Evolutionary conservation across 2,113 vertebrate species (phyloP).

Genomic region (Triplophysa rosa): DNA sequence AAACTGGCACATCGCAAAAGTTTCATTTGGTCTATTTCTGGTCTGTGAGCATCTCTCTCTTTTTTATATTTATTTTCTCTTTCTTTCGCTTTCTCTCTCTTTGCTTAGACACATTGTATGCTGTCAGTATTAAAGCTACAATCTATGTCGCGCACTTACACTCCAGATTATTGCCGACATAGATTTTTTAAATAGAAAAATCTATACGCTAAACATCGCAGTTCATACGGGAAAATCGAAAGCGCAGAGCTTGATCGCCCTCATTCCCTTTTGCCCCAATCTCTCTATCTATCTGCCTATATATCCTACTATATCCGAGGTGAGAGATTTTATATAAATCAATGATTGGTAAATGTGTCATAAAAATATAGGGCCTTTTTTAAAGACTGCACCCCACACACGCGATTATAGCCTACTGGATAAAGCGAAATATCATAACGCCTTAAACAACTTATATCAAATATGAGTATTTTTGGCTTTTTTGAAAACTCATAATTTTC

Average conservation of each 20-base stretch:
- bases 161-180: constrained; percentile 74
- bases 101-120: constrained; percentile 35
- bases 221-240: constrained; percentile 76
- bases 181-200: constrained; percentile 80
- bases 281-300: not conserved
- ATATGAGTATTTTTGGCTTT: not conserved
- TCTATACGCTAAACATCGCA: constrained; percentile 80
- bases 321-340: constrained; percentile 76
- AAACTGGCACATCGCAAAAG: constrained; percentile 14
- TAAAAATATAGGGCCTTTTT: constrained; percentile 36
- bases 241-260: constrained; percentile 62
- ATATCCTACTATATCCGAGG: constrained; percentile 55
- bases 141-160: constrained; percentile 66
- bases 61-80: constrained; percentile 7
- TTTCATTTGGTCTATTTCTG: constrained; percentile 23
- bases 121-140: constrained; percentile 57
- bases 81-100: constrained; percentile 12
- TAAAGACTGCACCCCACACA: constrained; percentile 6
- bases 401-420: not conserved
- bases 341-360: constrained; percentile 63
- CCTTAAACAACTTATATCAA: not conserved
- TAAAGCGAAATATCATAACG: not conserved
- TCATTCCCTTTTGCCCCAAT: constrained; percentile 6
- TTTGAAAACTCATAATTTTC: constrained; percentile 9
- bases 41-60: constrained; percentile 14